Evolutionary conservation across 2,797 vertebrate species (phyloP), one percentile per base, ranked within the genome.

Genomic region (Neopelma chrysocephalum): DNA sequence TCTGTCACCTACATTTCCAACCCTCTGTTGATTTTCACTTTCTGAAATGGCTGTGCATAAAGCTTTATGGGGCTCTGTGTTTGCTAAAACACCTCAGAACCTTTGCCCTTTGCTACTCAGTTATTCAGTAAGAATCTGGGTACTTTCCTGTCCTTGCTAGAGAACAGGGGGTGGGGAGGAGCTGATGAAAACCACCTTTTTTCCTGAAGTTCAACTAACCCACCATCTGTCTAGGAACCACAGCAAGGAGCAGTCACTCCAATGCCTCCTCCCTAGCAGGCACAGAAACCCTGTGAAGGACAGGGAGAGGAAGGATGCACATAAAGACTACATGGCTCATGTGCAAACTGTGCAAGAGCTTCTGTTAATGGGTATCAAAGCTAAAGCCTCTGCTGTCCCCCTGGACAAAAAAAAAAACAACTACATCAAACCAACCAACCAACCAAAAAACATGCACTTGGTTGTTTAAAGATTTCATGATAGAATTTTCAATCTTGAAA

Each of bases 291-390:
- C 19, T 15, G 6, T 0, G 0, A 77, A 20, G 42, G 31, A 34
- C n/a, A 14, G 6, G 18, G 47, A 65, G 31, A 29, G 15, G 31
- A 70, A 29, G 15, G 31, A 70, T 2, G 7, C 60, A 31, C 26
- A 31, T 15, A 40, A 3, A 5, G 29, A 42, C 10, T 7, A 11
- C 27, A 51, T 0, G 2, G 26, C 21, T 65, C 69, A 25, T 0
- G 0, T 9, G 14, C 22, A 42, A 57, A 31, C 34, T 20, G 34
- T 0, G 0, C 9, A 26, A 50, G 50, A 69, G 20, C n/a, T 62
- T 20, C 48, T 45, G 18, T 15, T 60, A 50, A 64, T 0, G 9
- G 48, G 17, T 51, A 68, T 25, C 16, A 36, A 69, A 73, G 23
- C 31, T 78, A 73, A 64, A 78, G 29, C 13, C 43, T 50, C 45